Conservation (phyloP, 2,113 vertebrate genomes). For the Paracyprichromis sp. region DNA sequence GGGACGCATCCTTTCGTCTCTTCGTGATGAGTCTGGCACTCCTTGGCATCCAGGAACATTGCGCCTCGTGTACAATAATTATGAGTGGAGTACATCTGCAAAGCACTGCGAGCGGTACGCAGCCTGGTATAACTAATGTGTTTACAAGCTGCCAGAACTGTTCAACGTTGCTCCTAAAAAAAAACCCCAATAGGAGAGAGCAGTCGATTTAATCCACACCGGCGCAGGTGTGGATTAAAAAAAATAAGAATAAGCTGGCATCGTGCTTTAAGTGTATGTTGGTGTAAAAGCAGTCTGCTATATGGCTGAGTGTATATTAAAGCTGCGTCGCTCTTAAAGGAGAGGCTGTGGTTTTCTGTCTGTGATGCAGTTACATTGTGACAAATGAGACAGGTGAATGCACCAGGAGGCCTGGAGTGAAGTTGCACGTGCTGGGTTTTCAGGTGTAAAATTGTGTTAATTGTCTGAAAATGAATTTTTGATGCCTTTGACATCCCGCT, state of each 20-base stretch:
- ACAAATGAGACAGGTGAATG: background rate
- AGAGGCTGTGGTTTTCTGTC: background rate
- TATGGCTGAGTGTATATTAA: background rate
- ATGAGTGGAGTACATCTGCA: slow-evolving; percentile 31
- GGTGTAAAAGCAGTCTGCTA: background rate
- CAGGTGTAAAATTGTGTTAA: background rate
- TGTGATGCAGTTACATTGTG: background rate
- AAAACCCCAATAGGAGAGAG: background rate
- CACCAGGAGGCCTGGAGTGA: background rate
- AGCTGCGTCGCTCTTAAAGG: background rate
- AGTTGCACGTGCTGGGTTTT: background rate
- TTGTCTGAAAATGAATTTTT: background rate
- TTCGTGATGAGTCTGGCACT: slow-evolving; percentile 3
- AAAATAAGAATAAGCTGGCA: background rate
- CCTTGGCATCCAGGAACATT: slow-evolving; percentile 15
- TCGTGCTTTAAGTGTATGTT: background rate
- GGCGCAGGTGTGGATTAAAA: slow-evolving; percentile 31
- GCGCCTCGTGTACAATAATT: slow-evolving; percentile 37
- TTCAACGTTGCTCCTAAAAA: slow-evolving; percentile 6
- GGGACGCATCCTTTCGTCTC: slow-evolving; percentile 16
- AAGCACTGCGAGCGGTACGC: slow-evolving; percentile 6
- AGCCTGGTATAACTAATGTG: slow-evolving; percentile 32
- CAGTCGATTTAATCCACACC: background rate
- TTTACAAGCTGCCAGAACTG: slow-evolving; percentile 36
- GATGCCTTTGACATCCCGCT: background rate